phyloP scores from a whole-genome alignment of 2,888 invertebrate genomes.

The Capitulum mitella region DNA sequence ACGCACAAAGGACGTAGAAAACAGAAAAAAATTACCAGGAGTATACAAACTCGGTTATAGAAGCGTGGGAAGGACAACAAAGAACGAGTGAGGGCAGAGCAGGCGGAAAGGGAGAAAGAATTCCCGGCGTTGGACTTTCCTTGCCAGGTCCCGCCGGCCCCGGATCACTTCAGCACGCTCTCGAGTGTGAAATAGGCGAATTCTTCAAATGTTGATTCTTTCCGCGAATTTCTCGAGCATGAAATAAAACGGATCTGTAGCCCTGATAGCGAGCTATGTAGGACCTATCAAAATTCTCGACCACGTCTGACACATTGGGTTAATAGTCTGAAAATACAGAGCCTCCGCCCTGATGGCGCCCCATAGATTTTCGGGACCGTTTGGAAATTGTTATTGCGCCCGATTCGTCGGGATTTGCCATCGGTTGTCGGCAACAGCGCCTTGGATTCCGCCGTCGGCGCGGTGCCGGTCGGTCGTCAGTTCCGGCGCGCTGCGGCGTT shows the following conservation, averaged over 20 bases:
- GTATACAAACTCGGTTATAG: too few species aligned
- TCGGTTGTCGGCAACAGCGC: neutral
- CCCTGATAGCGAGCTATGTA: slow-evolving; percentile 6
- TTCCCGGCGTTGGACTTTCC: neutral
- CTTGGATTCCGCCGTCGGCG: too few species aligned
- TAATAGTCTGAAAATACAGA: slow-evolving; percentile 17
- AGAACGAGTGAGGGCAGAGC: neutral
- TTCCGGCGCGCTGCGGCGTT: too few species aligned
- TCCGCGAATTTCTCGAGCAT: neutral
- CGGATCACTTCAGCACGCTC: slow-evolving; percentile 5
- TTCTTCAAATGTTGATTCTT: slow-evolving; percentile 22
- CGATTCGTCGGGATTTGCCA: neutral
- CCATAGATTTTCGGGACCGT: neutral
- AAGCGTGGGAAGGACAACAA: neutral
- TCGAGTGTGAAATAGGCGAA: slow-evolving; percentile 7
- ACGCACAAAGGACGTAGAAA: too few species aligned
- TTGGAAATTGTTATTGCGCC: neutral
- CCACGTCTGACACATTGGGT: neutral
- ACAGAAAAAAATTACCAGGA: too few species aligned
- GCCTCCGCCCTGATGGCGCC: neutral
- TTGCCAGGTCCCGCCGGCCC: neutral
- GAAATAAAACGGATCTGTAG: slow-evolving; percentile 19
- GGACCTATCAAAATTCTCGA: slow-evolving; percentile 5
- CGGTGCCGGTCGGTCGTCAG: too few species aligned
- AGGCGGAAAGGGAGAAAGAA: neutral